Base-by-base conservation (phyloP, 2,888 invertebrate genomes). In the Autographa gamma region DNA sequence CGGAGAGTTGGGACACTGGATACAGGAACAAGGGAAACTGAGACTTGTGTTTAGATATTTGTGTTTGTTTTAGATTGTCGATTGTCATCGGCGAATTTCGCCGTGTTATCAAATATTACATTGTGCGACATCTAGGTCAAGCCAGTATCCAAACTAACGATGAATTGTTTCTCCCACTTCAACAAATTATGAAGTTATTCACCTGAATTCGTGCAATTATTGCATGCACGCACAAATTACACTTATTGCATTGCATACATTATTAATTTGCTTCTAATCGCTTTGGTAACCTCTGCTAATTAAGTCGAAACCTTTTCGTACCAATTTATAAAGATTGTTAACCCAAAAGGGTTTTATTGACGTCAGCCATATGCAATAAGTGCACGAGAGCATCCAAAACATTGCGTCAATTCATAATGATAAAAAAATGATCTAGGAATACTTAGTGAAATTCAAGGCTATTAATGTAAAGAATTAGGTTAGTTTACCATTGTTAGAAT, bases 21-120 rank as follows among this genome's bases (percentile, higher is more conserved):
- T 25, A 34, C 43, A 38, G 66, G 32, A 60, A 59, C 59, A 66
- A 66, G 60, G 74, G 43, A 75, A 84, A 82, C 59, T 74, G 63
- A 71, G 25, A 70, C 73, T 76, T 74, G 32, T 5, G 74, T 52
- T 73, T 13, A 64, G 48, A 64, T 32, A 38, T 34, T 70, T 80
- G n/a, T 18, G 64, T 58, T 80, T 56, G 41, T 79, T 80, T 79
- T 71, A 7, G 32, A 34, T 65, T 75, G 77, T 59, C 72, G 65
- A 74, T 74, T 71, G n/a, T 60, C 38, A 70, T 67, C 63, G 66
- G 41, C 56, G 63, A 76, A 79, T 83, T 85, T 79, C 68, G 78
- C 80, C 79, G 80, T 80, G 80, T 83, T 86, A 83, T 86, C 80
- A 84, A 85, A 83, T 80, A 81, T 79, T 78, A 81, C 78, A 81